Evolutionary conservation across 2,797 vertebrate species (phyloP).

Genomic region (Cossypha heuglini): DNA sequence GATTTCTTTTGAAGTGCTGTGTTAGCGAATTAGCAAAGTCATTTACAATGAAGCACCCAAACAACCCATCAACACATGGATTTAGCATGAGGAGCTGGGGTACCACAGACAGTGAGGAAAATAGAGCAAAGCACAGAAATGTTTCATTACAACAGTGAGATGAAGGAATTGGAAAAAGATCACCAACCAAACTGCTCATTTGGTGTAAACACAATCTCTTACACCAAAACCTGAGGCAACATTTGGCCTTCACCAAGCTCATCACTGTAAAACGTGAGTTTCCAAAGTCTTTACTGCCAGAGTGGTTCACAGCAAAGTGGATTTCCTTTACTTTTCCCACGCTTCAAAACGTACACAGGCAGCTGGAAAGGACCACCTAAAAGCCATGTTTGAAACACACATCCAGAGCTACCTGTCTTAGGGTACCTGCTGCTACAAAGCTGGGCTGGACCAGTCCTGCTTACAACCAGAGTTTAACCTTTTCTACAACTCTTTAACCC

Average conservation of each 20-base stretch:
- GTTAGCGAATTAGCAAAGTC: slow-evolving; percentile 42
- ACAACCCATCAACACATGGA: background rate
- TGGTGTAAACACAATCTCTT: background rate
- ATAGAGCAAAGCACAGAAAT: background rate
- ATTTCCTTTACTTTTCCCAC: background rate
- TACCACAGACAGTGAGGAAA: background rate
- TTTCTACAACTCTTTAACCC: background rate
- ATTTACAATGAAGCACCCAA: slow-evolving; percentile 19
- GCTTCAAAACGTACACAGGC: background rate
- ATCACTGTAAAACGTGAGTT: background rate
- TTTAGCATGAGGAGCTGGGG: background rate
- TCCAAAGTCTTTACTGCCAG: background rate
- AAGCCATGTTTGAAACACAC: background rate
- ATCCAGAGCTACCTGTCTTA: background rate
- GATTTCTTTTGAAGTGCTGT: slow-evolving; percentile 49
- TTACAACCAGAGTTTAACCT: background rate
- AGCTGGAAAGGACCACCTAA: background rate
- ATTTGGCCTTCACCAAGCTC: background rate
- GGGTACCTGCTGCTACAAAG: background rate
- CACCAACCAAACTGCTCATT: background rate
- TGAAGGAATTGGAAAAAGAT: background rate
- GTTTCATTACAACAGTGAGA: background rate
- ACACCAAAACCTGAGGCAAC: background rate
- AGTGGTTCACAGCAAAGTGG: background rate
- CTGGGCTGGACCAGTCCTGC: background rate